A percentile compares a stretch with the other conserved stretches of the same genome.
phyloP scores from a whole-genome alignment of 2,113 vertebrate genomes.

The Rissa tridactyla region DNA sequence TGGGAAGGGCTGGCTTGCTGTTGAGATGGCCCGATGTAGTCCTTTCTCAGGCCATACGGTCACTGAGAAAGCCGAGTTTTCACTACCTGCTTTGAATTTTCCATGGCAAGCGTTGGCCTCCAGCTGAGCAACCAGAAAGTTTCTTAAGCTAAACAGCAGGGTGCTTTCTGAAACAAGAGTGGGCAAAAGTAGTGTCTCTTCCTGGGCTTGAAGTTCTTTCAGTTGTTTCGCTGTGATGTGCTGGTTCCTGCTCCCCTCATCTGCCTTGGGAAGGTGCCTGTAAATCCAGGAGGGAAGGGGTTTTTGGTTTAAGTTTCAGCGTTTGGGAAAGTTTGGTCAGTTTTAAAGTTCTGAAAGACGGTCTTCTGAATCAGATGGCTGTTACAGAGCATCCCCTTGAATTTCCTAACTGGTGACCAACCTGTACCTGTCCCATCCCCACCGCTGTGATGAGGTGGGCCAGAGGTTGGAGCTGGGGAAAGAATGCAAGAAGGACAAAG shows the following conservation, averaged over 20 bases:
- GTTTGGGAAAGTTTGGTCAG: background rate
- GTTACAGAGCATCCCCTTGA: background rate
- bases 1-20: background rate
- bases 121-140: background rate
- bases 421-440: background rate
- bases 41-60: background rate
- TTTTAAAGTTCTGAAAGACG: background rate
- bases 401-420: background rate
- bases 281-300: background rate
- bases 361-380: background rate
- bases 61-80: background rate
- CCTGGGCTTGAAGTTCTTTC: background rate
- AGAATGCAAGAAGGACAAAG: background rate
- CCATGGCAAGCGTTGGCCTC: background rate
- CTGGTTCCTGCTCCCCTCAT: background rate
- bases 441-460: background rate
- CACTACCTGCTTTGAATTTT: background rate
- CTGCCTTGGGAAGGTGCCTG: background rate
- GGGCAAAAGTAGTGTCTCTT: background rate
- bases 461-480: background rate
- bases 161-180: background rate
- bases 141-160: background rate
- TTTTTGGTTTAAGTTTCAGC: background rate
- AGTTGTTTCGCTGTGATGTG: background rate
- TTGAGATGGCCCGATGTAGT: background rate